Base-by-base conservation (phyloP, 2,113 vertebrate genomes). In the Cyanistes caeruleus region DNA sequence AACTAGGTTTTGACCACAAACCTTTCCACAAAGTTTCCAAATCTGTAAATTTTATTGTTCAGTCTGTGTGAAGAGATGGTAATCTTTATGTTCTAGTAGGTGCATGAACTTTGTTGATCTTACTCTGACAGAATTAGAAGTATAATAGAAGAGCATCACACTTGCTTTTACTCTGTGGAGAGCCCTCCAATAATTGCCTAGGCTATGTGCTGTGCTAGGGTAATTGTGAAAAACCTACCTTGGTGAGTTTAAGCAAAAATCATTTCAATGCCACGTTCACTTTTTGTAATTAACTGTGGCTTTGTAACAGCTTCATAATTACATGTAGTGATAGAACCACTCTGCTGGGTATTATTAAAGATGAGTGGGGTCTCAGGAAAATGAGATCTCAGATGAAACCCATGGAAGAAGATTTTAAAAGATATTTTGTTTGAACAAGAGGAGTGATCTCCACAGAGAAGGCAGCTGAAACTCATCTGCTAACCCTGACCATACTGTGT, bases 1-100 rank as follows among this genome's bases (percentile, higher is more conserved):
- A 85, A 73, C 31, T 76, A 62, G 51, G 14, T 90, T 96, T 95
- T 96, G 95, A 84, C 93, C 93, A 88, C n/a, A 69, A n/a, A 44
- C 52, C 69, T 86, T 93, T 96, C 67, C 43, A 77, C 48, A 68
- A 37, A 7, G 16, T 75, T 89, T 93, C 84, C 56, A 70, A 79
- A 94, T 82, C 73, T 87, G 43, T 80, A 90, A 93, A 91, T 75
- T 90, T 48, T 84, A 65, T 91, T 95, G 46, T 60, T 77, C 48
- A 48, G 15, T 70, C 75, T n/a, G 7, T 94, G 43, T 73, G 60
- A 68, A 79, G 22, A 46, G 48, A 37, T 72, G n/a, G 44, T 90
- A 85, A 63, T 93, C 52, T 86, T 85, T 37, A 17, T 92, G 65
- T 64, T 96, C 31, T 60, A 62, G 33, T 58, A 75, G 39, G 31